phyloP scores from a whole-genome alignment of 23 tunicate species.

The Pegea sp. region DNA sequence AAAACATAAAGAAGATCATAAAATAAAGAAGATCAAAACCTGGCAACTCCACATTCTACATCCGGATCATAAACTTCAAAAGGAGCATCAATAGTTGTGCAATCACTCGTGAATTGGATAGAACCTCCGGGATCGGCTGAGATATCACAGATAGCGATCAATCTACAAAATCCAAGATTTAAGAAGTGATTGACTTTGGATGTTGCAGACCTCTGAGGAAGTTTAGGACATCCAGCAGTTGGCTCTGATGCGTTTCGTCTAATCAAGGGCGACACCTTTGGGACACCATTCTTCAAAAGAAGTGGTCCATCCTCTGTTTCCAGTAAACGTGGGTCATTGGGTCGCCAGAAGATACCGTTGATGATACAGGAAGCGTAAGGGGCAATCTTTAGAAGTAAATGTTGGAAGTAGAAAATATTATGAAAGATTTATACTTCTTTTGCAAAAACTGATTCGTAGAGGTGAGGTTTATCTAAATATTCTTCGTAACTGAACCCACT shows the following conservation, averaged over 20 bases:
- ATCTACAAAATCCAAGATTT: conserved; percentile 10
- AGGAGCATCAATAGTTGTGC: conserved; percentile 92
- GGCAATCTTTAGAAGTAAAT: no score
- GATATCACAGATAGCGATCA: conserved; percentile 72
- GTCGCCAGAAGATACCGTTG: conserved; percentile 96
- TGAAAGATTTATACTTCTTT: conserved; percentile 53
- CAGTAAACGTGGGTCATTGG: conserved; percentile 72
- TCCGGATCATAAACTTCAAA: conserved; percentile 60
- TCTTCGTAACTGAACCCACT: conserved; percentile 76
- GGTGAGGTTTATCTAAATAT: conserved; percentile 48
- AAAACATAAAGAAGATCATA: no score
- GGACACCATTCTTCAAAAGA: conserved; percentile 24
- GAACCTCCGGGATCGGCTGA: conserved; percentile 99
- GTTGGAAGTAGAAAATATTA: no score
- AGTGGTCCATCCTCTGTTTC: conserved; percentile 26
- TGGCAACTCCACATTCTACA: no score
- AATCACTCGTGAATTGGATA: conserved; percentile 68
- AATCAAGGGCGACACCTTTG: conserved; percentile 39
- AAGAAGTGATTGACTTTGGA: no score
- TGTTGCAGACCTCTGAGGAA: conserved; percentile 56
- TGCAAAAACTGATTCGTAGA: conserved; percentile 79
- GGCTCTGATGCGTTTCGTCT: conserved; percentile 3
- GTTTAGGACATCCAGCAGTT: conserved; percentile 65
- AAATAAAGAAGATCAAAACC: no score
- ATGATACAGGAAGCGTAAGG: conserved; percentile 94